A percentile compares a stretch with the other conserved stretches of the same genome.
These are phyloP conservation scores for Potamilus streckersoni DNA, from an alignment of 1,140 invertebrate species.

Conservation along the genomic window DNA sequence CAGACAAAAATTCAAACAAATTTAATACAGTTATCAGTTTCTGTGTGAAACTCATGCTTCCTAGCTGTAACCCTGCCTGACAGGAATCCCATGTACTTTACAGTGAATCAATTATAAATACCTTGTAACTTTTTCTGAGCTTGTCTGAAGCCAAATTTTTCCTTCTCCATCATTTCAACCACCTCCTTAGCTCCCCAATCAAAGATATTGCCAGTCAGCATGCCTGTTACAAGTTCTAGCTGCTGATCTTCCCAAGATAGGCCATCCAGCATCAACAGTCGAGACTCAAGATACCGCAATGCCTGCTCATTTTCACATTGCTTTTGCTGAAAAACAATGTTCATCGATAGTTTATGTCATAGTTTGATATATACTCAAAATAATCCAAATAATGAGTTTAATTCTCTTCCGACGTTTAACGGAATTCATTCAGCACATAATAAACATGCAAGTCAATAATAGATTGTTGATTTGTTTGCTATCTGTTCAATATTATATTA, in stretches of 20 bases:
- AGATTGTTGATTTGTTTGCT: too few relatives aligned
- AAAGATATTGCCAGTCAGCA: constrained; percentile 91
- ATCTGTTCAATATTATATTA: too few relatives aligned
- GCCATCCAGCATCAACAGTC: constrained; percentile 72
- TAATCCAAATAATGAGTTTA: too few relatives aligned
- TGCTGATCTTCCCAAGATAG: constrained; percentile 71
- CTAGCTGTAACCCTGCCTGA: too few relatives aligned
- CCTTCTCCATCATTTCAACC: constrained; percentile 82
- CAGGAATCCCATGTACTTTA: too few relatives aligned
- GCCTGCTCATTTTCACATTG: constrained; percentile 78
- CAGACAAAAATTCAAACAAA: too few relatives aligned
- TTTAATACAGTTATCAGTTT: too few relatives aligned
- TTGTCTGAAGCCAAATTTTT: constrained; percentile 83
- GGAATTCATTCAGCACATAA: too few relatives aligned
- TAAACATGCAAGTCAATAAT: too few relatives aligned
- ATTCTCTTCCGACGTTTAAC: too few relatives aligned
- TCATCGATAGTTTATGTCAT: neutral
- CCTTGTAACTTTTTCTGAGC: constrained; percentile 80
- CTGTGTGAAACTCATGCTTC: too few relatives aligned
- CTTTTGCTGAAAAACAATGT: constrained; percentile 72
- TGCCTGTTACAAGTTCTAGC: constrained; percentile 72
- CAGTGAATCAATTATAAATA: constrained; percentile 46
- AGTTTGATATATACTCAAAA: too few relatives aligned
- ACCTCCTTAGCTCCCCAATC: constrained; percentile 96
- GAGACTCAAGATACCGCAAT: constrained; percentile 69